Evolutionary conservation across 2,888 invertebrate species (phyloP), one percentile per base, ranked within the genome.

Genomic region (Eupithecia subumbrata): DNA sequence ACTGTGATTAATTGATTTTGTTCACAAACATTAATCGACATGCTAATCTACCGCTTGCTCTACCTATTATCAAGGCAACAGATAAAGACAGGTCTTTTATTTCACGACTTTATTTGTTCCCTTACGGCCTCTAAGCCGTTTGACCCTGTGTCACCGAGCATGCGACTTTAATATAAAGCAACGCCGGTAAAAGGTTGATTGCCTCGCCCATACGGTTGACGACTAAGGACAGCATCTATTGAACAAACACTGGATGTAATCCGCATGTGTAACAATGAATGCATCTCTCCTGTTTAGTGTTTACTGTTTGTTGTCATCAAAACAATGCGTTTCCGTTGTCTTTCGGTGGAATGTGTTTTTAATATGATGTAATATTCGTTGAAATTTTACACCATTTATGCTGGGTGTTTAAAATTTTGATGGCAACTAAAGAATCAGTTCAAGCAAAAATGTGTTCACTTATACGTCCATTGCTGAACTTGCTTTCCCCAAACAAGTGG

Each of bases 121-220:
- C 43, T 37, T 40, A 71, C 74, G 77, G 73, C 79, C 80, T 80
- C 80, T 77, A 74, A 74, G 72, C 68, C 67, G 70, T 77, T 73
- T 79, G 80, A 82, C 80, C 81, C 81, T 80, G 78, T 78, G 79
- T 77, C 79, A 79, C 75, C 76, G 9, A 25, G 63, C n/a, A 56
- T 56, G 22, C 2, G 11, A 52, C n/a, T 56, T 56, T 22, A 56
- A 52, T 75, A 69, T 71, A 77, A 73, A 77, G 67, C 71, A 56
- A 37, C 72, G 74, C 69, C 71, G 68, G 92, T 92, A 92, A 92
- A 85, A 93, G 92, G 92, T 89, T 82, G 92, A 87, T 91, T 79
- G 85, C 92, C 92, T 92, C 85, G 82, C 76, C 81, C 16, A 30
- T 16, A 81, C 83, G 73, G n/a, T 1, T 78, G 86, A 90, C 84